phyloP scores from a whole-genome alignment of 2,797 vertebrate species.

The Pangasius sanitwongsei region DNA sequence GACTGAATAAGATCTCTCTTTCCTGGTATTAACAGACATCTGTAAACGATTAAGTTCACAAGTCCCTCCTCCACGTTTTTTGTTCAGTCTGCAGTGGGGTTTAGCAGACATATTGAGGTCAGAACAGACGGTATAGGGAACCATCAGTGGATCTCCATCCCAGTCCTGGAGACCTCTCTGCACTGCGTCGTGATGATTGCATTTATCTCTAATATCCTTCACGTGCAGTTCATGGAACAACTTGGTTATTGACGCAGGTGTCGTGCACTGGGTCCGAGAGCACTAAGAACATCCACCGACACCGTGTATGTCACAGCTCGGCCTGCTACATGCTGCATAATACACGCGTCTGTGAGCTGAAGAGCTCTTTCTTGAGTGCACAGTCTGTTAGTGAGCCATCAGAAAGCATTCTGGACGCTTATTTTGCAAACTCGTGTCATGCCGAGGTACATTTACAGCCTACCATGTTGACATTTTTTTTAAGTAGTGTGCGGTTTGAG shows the following conservation, averaged over 20 bases:
- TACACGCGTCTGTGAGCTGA: neutral
- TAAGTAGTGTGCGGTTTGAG: constrained; percentile 9
- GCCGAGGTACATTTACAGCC: neutral
- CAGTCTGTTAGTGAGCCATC: neutral
- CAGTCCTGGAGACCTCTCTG: neutral
- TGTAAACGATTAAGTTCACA: constrained; percentile 82
- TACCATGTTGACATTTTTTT: neutral
- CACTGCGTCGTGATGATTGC: neutral
- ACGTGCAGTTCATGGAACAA: neutral
- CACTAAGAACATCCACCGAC: neutral
- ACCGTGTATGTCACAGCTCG: neutral
- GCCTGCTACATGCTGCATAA: neutral
- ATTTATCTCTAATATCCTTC: neutral
- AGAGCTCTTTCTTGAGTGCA: no score
- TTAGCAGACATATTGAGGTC: constrained; percentile 82
- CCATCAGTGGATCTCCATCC: constrained; percentile 65
- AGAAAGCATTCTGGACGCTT: neutral
- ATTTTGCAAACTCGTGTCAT: neutral
- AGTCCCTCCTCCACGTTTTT: constrained; percentile 73
- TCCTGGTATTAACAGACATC: constrained; percentile 84
- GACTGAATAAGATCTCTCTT: constrained; percentile 66
- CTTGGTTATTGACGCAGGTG: constrained; percentile 2
- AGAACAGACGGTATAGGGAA: constrained; percentile 82
- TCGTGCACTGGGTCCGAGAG: no score
- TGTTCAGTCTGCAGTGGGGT: constrained; percentile 69